Evolutionary conservation across 2,888 invertebrate genomes (phyloP).

Genomic region (Hypena proboscidalis): DNA sequence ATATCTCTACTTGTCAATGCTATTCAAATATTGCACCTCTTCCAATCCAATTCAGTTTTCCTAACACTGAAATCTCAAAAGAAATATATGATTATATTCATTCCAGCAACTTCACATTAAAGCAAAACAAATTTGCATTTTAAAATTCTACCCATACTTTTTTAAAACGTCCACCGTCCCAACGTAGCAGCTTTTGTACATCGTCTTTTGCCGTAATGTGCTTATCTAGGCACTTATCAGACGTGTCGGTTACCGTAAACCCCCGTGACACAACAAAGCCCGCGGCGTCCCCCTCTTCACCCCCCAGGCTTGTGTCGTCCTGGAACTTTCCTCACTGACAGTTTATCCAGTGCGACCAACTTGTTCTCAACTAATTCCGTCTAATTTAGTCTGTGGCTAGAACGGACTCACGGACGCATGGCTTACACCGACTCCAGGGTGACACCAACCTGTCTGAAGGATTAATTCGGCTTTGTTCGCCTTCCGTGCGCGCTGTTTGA

Average conservation of each 20-base stretch:
- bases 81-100: no score
- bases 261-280: conserved; percentile 46
- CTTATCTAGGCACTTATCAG: conserved; percentile 41
- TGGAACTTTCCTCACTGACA: conserved; percentile 54
- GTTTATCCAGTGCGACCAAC: conserved; percentile 57
- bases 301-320: conserved; percentile 23
- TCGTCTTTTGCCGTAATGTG: conserved; percentile 27
- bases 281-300: conserved; percentile 26
- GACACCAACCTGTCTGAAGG: conserved; percentile 59
- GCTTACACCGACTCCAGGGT: conserved; percentile 49
- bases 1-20: no score
- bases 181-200: conserved; percentile 19
- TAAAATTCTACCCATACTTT: no score
- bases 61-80: no score
- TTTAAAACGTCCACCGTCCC: no score
- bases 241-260: conserved; percentile 43
- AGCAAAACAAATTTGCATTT: no score
- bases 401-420: conserved; percentile 45
- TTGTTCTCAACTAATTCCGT: conserved; percentile 67
- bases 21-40: no score
- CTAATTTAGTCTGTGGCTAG: conserved; percentile 59
- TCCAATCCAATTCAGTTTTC: no score
- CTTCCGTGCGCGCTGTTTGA: conserved; percentile 46
- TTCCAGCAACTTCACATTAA: no score
- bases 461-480: conserved; percentile 61